Base-by-base conservation (phyloP, 1,140 invertebrate genomes). In the Aphelenchoides besseyi region DNA sequence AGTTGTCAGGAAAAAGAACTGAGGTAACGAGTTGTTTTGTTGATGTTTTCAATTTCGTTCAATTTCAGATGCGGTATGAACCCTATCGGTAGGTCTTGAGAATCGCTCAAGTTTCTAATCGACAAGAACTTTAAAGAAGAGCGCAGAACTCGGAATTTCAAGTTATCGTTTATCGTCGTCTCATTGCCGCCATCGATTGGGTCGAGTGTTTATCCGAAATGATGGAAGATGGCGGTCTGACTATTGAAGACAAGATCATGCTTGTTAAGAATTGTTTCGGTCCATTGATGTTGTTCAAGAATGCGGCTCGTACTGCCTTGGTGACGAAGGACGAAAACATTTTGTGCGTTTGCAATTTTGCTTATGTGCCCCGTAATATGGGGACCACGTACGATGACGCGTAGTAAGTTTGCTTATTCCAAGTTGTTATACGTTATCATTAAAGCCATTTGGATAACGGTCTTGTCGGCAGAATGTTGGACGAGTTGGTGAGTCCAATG, bases 101-200 rank as follows among this genome's bases (percentile, higher is more conserved):
- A 66, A 32, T 73, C 3, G 16, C 9, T 59, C 36, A 41, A 67
- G 54, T 54, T 68, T 67, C 83, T 75, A 82, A 85, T 74, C 74
- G 81, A 32, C 85, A 82, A 59, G 81, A 82, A 54, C 78, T 80
- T n/a, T 85, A 82, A 67, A 36, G 81, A 61, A 83, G 83, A 77
- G 81, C 81, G 3, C 68, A 73, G 55, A 82, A 85, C 59, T 72
- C 85, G 57, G 81, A 82, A 54, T 71, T 82, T n/a, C 76, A 36
- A 36, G 57, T 74, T 23, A 81, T 82, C 62, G 81, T 81, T 3
- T 84, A 85, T 70, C 72, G 81, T 9, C 57, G 81, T 35, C 66
- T 82, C 30, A 83, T 82, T n/a, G 81, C 81, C 8, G 80, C 83
- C n/a, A 83, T 82, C 66, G 81, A 82, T 72, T 82, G 81, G 81